Percentiles rank a stretch among this genome's conserved stretches.
These are phyloP conservation scores for Cosmorhoe ocellata DNA, from an alignment of 2,888 invertebrate genomes.

Conservation along the genomic window DNA sequence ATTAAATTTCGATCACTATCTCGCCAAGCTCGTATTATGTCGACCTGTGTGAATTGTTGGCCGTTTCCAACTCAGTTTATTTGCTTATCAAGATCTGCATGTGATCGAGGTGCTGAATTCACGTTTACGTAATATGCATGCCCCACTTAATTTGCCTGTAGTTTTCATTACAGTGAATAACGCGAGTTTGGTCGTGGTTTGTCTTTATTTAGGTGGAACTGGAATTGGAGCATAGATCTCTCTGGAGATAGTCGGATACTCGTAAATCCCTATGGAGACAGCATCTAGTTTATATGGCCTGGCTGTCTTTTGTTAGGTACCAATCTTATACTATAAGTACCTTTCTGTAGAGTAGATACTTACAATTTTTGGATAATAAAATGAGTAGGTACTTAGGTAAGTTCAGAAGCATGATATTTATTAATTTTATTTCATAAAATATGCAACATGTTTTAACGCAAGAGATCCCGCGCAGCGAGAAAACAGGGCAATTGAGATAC, in stretches of 20 bases:
- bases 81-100: conserved; percentile 38
- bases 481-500: conserved; percentile 15
- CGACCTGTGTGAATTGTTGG: conserved; percentile 38
- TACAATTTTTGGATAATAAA: no score
- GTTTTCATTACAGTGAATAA: conserved; percentile 23
- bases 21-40: conserved; percentile 36
- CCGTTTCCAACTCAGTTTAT: conserved; percentile 37
- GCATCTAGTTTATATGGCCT: no score
- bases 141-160: conserved; percentile 32
- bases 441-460: conserved; percentile 9
- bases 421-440: no score
- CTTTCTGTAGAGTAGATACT: no score
- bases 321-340: no score
- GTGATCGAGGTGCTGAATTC: conserved; percentile 36
- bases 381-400: no score
- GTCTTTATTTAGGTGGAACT: conserved; percentile 22
- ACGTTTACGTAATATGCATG: conserved; percentile 32
- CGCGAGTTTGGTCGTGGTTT: conserved; percentile 19
- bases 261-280: no score
- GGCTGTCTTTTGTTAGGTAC: no score
- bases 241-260: neutral
- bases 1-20: conserved; percentile 59
- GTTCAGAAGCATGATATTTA: no score
- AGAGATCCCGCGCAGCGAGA: conserved; percentile 1
- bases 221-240: conserved; percentile 3